phyloP scores from a whole-genome alignment of 2,113 vertebrate species.

The Ramphastos sulfuratus region DNA sequence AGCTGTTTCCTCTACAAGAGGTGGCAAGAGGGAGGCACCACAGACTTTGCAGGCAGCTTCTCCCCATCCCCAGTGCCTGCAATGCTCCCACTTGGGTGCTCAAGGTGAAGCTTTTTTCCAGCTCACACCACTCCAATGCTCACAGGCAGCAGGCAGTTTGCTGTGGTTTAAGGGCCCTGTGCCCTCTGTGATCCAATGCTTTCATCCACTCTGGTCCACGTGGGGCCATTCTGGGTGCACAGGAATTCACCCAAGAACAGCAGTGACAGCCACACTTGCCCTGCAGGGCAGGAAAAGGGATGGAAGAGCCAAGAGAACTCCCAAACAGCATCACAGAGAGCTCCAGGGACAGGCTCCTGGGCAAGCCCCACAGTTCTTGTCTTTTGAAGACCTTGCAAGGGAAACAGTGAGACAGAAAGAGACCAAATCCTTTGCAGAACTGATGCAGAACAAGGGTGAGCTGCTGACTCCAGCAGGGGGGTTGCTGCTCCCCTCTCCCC shows the following conservation, averaged over 20 bases:
- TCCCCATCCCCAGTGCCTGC: not conserved
- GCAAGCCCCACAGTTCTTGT: not conserved
- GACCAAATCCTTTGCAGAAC: not conserved
- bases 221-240: rapidly evolving
- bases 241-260: not conserved
- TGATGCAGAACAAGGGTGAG: not conserved
- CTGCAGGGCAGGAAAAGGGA: rapidly evolving
- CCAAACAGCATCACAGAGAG: rapidly evolving
- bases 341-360: not conserved
- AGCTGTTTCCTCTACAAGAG: not conserved
- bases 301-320: not conserved
- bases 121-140: not conserved
- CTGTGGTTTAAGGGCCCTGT: not conserved
- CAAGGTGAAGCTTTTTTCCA: not conserved
- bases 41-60: not conserved
- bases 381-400: not conserved
- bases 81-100: not conserved
- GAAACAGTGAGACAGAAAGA: not conserved
- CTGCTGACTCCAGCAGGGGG: not conserved
- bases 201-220: not conserved
- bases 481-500: not conserved
- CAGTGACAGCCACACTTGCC: not conserved
- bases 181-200: not conserved
- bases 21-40: not conserved
- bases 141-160: not conserved